Conservation (phyloP, 2,797 vertebrate genomes). For the Menidia menidia region DNA sequence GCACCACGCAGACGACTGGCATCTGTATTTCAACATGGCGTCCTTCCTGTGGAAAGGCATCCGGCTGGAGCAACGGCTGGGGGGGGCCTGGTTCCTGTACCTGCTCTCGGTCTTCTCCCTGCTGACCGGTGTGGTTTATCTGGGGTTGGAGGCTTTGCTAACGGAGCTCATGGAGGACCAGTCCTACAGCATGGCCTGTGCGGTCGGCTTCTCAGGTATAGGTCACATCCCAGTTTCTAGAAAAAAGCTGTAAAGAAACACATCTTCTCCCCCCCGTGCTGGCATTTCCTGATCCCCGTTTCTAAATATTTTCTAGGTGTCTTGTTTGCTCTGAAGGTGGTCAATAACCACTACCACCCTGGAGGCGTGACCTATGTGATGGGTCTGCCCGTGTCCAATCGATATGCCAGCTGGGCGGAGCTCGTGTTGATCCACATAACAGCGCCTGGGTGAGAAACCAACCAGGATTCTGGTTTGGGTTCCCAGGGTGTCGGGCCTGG, state of each 20-base stretch:
- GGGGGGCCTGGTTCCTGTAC: slow-evolving; percentile 88
- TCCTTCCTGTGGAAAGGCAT: slow-evolving; percentile 95
- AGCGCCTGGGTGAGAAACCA: slow-evolving; percentile 87
- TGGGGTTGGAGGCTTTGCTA: slow-evolving; percentile 84
- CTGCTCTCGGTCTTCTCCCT: slow-evolving; percentile 89
- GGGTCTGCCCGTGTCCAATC: slow-evolving; percentile 86
- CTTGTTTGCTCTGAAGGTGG: slow-evolving; percentile 95
- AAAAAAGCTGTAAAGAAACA: too few species aligned
- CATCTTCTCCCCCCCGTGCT: not conserved
- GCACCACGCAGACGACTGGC: slow-evolving; percentile 92
- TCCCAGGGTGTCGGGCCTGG: not conserved
- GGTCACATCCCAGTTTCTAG: not conserved
- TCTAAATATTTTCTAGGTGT: slow-evolving; percentile 84
- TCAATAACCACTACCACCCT: slow-evolving; percentile 90
- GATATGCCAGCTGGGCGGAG: slow-evolving; percentile 93
- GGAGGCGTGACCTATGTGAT: slow-evolving; percentile 85
- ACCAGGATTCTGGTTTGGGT: not conserved
- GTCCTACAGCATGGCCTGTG: slow-evolving; percentile 85
- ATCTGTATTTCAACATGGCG: slow-evolving; percentile 96
- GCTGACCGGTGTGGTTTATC: slow-evolving; percentile 88
- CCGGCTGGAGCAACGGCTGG: slow-evolving; percentile 87
- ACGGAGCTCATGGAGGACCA: slow-evolving; percentile 82
- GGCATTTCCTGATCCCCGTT: not conserved
- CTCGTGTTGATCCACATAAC: slow-evolving; percentile 91
- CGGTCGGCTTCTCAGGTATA: slow-evolving; percentile 95